Evolutionary conservation across 2,797 vertebrate species (phyloP).

Genomic region (Macrochelys suwanniensis): DNA sequence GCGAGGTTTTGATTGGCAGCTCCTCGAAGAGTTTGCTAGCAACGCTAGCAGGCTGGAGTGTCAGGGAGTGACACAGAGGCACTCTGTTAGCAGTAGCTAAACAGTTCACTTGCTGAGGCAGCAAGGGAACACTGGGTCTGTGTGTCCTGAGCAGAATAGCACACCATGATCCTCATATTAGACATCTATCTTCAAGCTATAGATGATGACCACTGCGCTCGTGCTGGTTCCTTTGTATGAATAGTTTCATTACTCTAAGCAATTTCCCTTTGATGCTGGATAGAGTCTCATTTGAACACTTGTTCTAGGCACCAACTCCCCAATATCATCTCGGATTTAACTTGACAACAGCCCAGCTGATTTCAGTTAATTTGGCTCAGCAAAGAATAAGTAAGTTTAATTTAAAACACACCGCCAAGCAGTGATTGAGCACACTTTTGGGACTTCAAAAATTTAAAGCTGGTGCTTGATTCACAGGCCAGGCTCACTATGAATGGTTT

Average conservation of each 20-base stretch:
- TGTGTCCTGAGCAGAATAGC: too few species aligned
- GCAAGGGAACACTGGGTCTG: not conserved
- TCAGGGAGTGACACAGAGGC: not conserved
- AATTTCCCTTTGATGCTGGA: not conserved
- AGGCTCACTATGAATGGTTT: not conserved
- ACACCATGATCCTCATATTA: not conserved
- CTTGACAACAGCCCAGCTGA: not conserved
- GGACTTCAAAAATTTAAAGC: not conserved
- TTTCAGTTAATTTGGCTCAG: not conserved
- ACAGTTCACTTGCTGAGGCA: not conserved
- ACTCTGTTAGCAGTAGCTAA: not conserved
- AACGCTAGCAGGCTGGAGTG: too few species aligned
- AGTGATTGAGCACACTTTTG: not conserved
- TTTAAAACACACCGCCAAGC: not conserved
- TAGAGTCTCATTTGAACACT: not conserved
- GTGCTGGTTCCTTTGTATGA: not conserved
- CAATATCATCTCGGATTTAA: not conserved
- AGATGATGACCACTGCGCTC: not conserved
- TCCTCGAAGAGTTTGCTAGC: too few species aligned
- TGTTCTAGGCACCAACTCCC: not conserved
- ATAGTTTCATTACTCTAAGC: not conserved
- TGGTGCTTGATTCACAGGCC: not conserved
- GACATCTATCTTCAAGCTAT: not conserved
- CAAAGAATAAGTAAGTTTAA: not conserved
- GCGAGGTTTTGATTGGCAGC: too few species aligned